Base-by-base conservation (phyloP, 1,140 invertebrate genomes). In the Euura lappo region DNA sequence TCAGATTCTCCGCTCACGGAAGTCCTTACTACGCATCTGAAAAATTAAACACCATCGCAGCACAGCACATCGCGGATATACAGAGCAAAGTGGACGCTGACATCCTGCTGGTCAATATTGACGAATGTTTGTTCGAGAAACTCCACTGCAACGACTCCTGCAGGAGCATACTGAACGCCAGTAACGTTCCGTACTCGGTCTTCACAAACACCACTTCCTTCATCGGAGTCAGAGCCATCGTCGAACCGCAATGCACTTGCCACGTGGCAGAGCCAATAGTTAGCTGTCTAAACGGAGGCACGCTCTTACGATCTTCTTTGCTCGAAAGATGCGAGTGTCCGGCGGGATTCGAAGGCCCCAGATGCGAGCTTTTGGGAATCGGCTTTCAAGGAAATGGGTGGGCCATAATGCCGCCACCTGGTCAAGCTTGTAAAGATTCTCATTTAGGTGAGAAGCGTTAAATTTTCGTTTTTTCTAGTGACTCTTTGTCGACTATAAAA, bases 161-260 rank as follows among this genome's bases (percentile, higher is more conserved):
- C 77, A 89, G 90, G 2, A 96, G 94, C 78, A 88, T 89, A 28
- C 85, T 97, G 69, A 91, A 92, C 75, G 93, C 93, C 75, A 92
- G 90, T 68, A 91, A 91, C 2, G 90, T 91, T n/a, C 94, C 95
- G 0, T 91, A 93, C 47, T 88, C 92, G 4, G 93, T 98, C 1
- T 97, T 94, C 79, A 96, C 97, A 0, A 98, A 98, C 80, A 93
- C 91, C 2, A 96, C 94, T 2, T 95, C 96, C 4, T 96, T 98
- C 81, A 94, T 98, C 6, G 96, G 96, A 0, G 94, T 98, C 0
- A 91, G 92, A 68, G 95, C 96, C 0, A 89, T 93, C 2, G 91
- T 96, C 0, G 90, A 94, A 79, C 92, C 95, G 0, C 88, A 93
- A 51, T 98, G 96, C 79, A 91, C 86, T 0, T 95, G 94, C 77